phyloP scores from a whole-genome alignment of 2,888 invertebrate species.

The Cosmorhoe ocellata region DNA sequence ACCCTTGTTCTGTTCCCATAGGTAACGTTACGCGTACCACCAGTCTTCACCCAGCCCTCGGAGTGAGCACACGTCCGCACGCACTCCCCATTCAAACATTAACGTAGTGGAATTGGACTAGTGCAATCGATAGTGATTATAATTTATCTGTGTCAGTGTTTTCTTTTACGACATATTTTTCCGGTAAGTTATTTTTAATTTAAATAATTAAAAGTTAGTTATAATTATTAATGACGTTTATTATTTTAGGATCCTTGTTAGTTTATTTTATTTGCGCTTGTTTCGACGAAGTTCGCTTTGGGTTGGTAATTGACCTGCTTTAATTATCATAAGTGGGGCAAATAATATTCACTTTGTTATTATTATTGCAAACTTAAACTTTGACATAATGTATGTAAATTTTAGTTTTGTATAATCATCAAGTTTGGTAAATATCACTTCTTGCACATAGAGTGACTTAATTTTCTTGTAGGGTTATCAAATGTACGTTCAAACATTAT shows the following conservation, averaged over 20 bases:
- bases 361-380: too few relatives aligned
- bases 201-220: too few relatives aligned
- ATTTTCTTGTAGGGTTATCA: too few relatives aligned
- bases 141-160: conserved; percentile 12
- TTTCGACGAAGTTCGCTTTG: not conserved
- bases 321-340: not conserved
- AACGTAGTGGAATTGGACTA: conserved; percentile 21
- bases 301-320: not conserved
- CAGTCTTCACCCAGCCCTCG: conserved; percentile 13
- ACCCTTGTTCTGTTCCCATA: not conserved
- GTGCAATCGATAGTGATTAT: conserved; percentile 22
- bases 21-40: not conserved
- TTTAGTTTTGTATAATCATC: too few relatives aligned
- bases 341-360: too few relatives aligned
- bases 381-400: too few relatives aligned
- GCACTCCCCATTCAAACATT: not conserved
- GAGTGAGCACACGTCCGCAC: conserved; percentile 14
- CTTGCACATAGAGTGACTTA: too few relatives aligned
- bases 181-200: conserved; percentile 12
- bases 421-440: too few relatives aligned
- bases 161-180: not conserved
- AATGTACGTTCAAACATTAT: too few relatives aligned
- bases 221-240: not conserved
- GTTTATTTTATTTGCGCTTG: not conserved
- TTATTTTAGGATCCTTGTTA: conserved; percentile 8